Evolutionary conservation across 2,797 vertebrate genomes (phyloP).

Genomic region (Tapirus indicus): DNA sequence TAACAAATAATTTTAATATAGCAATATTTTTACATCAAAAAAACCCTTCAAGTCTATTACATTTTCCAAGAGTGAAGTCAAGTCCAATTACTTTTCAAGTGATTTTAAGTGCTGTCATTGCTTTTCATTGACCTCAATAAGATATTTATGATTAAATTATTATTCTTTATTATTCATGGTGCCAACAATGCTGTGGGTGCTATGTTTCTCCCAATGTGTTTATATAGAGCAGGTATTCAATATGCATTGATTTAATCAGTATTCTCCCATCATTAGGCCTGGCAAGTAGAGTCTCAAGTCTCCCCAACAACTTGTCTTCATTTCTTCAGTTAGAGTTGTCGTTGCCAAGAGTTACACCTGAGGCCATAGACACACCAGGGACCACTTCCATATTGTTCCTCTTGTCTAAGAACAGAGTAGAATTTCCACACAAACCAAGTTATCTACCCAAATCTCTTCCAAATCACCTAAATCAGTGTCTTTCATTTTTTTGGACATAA

Average conservation of each 20-base stretch:
- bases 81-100: slow-evolving; percentile 23
- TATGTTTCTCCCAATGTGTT: background rate
- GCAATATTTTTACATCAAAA: background rate
- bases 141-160: background rate
- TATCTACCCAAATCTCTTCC: background rate
- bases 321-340: background rate
- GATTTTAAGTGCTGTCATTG: background rate
- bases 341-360: background rate
- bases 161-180: background rate
- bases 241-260: background rate
- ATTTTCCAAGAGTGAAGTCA: slow-evolving; percentile 36
- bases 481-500: background rate
- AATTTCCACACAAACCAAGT: background rate
- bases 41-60: background rate
- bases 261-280: background rate
- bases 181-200: background rate
- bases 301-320: background rate
- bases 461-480: background rate
- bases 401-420: background rate
- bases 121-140: background rate
- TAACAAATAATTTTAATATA: slow-evolving; percentile 2
- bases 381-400: background rate
- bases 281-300: background rate
- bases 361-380: background rate
- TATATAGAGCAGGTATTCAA: background rate